These are phyloP conservation scores for Lepeophtheirus salmonis DNA, from an alignment of 1,140 invertebrate species.

Conservation along the genomic window DNA sequence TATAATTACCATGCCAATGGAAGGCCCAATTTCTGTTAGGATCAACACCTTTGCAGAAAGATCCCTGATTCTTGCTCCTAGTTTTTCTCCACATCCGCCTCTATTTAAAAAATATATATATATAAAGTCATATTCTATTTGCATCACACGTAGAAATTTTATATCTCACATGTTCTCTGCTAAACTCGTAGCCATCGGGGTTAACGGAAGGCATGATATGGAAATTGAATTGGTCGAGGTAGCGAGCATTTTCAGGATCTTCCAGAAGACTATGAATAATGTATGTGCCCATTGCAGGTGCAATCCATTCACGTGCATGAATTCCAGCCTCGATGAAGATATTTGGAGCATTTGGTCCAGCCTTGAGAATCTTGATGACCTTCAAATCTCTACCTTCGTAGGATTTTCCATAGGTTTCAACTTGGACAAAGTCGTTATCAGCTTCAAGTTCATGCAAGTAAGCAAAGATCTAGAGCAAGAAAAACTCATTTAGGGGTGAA, in stretches of 20 bases:
- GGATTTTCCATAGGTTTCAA: constrained; percentile 35
- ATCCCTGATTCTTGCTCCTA: constrained; percentile 15
- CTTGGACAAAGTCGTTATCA: constrained; percentile 29
- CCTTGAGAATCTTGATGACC: constrained; percentile 31
- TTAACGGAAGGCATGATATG: constrained; percentile 25
- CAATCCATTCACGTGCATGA: constrained; percentile 80
- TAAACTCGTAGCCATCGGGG: constrained; percentile 23
- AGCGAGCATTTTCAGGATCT: neutral
- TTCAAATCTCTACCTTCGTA: constrained; percentile 38
- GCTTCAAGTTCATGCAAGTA: constrained; percentile 30
- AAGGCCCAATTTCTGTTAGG: constrained; percentile 25
- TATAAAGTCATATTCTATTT: no score
- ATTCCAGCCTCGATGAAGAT: constrained; percentile 20
- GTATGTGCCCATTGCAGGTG: constrained; percentile 63
- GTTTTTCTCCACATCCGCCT: constrained; percentile 26
- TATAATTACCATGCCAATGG: constrained; percentile 19
- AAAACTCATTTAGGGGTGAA: neutral
- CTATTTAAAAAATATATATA: constrained; percentile 16
- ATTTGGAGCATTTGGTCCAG: constrained; percentile 8
- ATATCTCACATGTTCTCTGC: constrained; percentile 1
- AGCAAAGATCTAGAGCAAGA: constrained; percentile 28
- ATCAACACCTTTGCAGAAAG: constrained; percentile 23
- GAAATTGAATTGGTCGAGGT: constrained; percentile 46
- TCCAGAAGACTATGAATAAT: constrained; percentile 53
- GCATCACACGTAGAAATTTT: neutral